Base-by-base conservation (phyloP, 2,113 vertebrate species). In the Perccottus glenii region DNA sequence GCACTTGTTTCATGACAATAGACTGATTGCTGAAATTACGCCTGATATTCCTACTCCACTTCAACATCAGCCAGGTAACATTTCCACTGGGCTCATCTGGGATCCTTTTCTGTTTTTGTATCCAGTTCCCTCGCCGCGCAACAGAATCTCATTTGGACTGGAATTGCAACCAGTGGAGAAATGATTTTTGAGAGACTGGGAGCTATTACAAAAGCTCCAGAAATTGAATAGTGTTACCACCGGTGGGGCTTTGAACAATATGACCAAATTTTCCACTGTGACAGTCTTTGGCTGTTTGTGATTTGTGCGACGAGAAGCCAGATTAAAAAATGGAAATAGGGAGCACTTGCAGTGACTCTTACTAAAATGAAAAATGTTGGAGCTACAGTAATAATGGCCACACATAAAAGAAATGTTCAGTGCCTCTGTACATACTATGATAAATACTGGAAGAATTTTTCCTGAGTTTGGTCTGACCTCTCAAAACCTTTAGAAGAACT, bases 91-190 rank as follows among this genome's bases (percentile, higher is more conserved):
- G 38, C 9, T 9, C 9, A 19, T 9, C 7, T 11, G 6, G 6
- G 7, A 8, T 43, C 38, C 10, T 15, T 16, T 65, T 44, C 11
- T 12, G 16, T 43, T 55, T 65, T 65, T 38, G 32, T 12, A n/a
- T 2, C 19, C 52, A 16, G 33, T 14, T 66, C 51, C 42, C 27
- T 44, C 5, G 63, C 10, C 53, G 7, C 63, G 10, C 52, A 16
- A 42, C 50, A 46, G 40, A 35, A 46, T 48, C 60, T 63, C 51
- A 66, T 66, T 56, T 58, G 55, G 38, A 58, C 55, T 15, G 55
- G 55, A 43, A 58, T 44, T 57, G 40, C 14, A n/a, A 47, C 42
- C 52, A 67, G 51, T 3, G 7, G 32, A 67, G 63, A 52, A 45
- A 52, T 66, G 48, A 64, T 51, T 52, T 52, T 55, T 43, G 47